Base-by-base conservation (phyloP, 2,888 invertebrate genomes). In the Imbricaverruca yamaguchii region DNA sequence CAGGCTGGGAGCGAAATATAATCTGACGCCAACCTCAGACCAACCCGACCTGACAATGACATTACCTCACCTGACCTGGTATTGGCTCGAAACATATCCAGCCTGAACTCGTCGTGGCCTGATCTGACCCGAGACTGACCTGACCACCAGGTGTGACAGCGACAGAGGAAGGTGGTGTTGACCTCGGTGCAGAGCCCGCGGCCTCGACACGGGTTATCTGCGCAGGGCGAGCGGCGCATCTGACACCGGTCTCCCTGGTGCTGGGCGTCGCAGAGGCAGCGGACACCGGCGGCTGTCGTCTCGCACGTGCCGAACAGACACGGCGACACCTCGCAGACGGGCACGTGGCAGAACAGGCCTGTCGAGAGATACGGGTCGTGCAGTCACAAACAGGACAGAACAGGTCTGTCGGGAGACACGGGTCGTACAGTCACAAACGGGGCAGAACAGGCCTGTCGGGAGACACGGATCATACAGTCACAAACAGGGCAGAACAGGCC, bases 331-430 rank as follows among this genome's bases (percentile, higher is more conserved):
- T 94, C 93, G 87, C 94, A 94, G 80, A 92, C 90, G 2, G 91
- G 93, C 80, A 93, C 88, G 53, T 92, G 91, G 87, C 94, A 94
- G 87, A 94, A 93, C 83, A 92, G 89, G 61, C 93, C 93, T 92
- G 87, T 2, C 86, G 85, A 81, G 79, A 80, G 80, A 81, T 18
- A 61, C 15, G 39, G 39, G 18, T 18, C 61, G 13, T 15, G 4
- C 7, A 8, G 61, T 61, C 18, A 18, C 18, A 61, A 18, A 61
- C 13, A 61, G 61, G 61, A 18, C 13, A 18, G 8, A 61, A 15
- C 39, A 39, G 39, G 39, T 4, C 39, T 39, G 39, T 39, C 39
- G 39, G 39, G 39, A 39, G 39, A 39, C 39, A 39, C 39, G 39
- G 39, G 39, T 39, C 39, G 4, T 39, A 39, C 1, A 4, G 39